These are phyloP conservation scores for Macquaria ambigua DNA, from an alignment of 2,113 vertebrate genomes.

Conservation along the genomic window DNA sequence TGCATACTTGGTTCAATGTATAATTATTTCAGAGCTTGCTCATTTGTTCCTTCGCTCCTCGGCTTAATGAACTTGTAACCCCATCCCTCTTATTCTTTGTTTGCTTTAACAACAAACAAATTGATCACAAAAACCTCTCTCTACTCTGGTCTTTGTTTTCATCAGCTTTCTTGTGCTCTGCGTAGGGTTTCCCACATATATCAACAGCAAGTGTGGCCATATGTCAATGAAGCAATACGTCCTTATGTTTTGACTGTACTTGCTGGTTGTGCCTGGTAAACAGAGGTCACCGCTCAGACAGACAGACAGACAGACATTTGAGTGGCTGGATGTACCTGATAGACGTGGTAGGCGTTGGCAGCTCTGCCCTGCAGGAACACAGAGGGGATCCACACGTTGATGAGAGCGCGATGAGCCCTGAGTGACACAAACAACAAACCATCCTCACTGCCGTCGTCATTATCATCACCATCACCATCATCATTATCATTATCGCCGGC, in stretches of 20 bases:
- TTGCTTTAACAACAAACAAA: constrained; percentile 15
- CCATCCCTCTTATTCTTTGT: not conserved
- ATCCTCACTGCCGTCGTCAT: constrained; percentile 29
- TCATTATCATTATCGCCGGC: constrained; percentile 42
- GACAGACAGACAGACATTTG: constrained; percentile 7
- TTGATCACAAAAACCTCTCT: not conserved
- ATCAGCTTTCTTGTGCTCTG: not conserved
- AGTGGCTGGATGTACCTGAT: constrained; percentile 87
- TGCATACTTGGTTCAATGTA: constrained; percentile 18
- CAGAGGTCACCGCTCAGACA: not conserved
- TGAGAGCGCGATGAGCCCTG: constrained; percentile 96
- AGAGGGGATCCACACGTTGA: constrained; percentile 99
- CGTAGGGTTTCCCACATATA: too few relatives aligned
- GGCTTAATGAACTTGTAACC: constrained; percentile 38
- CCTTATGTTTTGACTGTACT: not conserved
- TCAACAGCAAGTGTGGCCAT: not conserved
- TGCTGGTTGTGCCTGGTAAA: not conserved
- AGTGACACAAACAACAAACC: constrained; percentile 58
- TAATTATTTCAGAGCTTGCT: constrained; percentile 29
- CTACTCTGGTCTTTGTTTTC: not conserved
- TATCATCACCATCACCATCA: constrained; percentile 32
- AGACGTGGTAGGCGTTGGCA: constrained; percentile 97
- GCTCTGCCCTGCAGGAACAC: constrained; percentile 97
- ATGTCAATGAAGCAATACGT: not conserved
- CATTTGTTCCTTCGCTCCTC: constrained; percentile 23